phyloP scores from a whole-genome alignment of 2,797 vertebrate genomes.

The Fundulus diaphanus region DNA sequence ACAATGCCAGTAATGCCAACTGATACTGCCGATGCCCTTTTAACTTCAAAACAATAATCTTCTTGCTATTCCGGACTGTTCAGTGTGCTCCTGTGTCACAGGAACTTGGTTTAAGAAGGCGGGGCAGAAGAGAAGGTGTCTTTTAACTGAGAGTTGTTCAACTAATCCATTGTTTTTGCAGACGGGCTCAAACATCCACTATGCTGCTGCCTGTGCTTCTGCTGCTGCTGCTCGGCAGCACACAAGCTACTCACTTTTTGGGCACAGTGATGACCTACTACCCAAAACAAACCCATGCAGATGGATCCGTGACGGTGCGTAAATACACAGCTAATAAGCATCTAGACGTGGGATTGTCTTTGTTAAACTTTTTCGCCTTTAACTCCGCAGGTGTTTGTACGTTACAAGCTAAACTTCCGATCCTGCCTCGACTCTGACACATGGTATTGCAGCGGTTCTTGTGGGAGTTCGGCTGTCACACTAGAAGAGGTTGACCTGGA shows the following conservation, averaged over 20 bases:
- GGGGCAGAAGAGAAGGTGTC: background rate
- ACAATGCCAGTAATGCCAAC: no score
- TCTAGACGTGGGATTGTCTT: background rate
- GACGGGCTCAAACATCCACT: background rate
- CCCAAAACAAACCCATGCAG: background rate
- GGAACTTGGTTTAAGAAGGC: background rate
- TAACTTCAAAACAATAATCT: background rate
- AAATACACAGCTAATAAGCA: background rate
- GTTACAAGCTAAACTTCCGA: slow-evolving; percentile 18
- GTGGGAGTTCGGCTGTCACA: background rate
- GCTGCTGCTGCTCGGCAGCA: slow-evolving; percentile 4
- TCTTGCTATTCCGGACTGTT: background rate
- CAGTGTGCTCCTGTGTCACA: background rate
- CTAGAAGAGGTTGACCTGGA: fast-evolving
- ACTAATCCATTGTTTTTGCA: background rate
- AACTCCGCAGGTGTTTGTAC: slow-evolving; percentile 38
- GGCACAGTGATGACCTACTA: slow-evolving; percentile 12
- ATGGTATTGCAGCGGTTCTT: fast-evolving
- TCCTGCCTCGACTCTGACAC: fast-evolving
- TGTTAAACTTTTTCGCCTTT: background rate
- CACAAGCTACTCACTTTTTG: slow-evolving; percentile 5
- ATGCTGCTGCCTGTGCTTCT: slow-evolving; percentile 9
- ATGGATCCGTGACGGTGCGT: background rate
- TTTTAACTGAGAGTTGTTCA: background rate
- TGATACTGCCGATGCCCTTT: no score